Base-by-base conservation (phyloP, 2,797 vertebrate species). In the Cossypha heuglini region DNA sequence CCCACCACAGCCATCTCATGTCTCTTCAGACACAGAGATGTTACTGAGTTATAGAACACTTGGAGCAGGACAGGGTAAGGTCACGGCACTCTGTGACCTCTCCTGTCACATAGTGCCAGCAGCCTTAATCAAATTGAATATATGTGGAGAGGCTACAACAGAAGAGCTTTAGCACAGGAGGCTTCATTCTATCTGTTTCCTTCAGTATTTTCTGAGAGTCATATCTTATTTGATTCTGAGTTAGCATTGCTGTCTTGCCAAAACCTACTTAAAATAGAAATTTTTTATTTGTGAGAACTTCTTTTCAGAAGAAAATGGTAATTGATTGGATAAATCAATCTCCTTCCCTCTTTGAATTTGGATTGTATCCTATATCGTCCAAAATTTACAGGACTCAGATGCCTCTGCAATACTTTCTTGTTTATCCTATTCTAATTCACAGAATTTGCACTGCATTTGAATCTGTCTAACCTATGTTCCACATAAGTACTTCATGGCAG, bases 341-440 rank as follows among this genome's bases (percentile, higher is more conserved):
- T 83, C 8, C 6, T 21, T 43, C 8, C 4, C n/a, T 66, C 29
- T 90, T 88, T 67, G 33, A 63, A 63, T 83, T 76, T 33, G 40
- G 16, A 20, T 42, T 58, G 12, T 51, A 49, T 90, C 28, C 22
- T 63, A 2, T 28, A 33, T 10, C 28, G 72, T 83, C 35, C n/a
- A 86, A 54, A 93, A 67, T 13, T 46, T n/a, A 7, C 2, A 26
- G 61, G 49, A 64, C 29, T 80, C 4, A 2, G 9, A 45, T 16
- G 7, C 24, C 12, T 89, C 46, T 74, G n/a, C 21, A 45, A 25
- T n/a, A 64, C 7, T 59, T 90, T 81, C 58, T 38, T 73, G 21
- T 84, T 82, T 63, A 73, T 84, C 17, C 22, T 55, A 9, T 72
- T 95, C 29, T 58, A 38, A 55, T 76, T 93, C 52, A 48, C 19